Conservation (phyloP, 2,113 vertebrate species). For the Actinemys pallida region DNA sequence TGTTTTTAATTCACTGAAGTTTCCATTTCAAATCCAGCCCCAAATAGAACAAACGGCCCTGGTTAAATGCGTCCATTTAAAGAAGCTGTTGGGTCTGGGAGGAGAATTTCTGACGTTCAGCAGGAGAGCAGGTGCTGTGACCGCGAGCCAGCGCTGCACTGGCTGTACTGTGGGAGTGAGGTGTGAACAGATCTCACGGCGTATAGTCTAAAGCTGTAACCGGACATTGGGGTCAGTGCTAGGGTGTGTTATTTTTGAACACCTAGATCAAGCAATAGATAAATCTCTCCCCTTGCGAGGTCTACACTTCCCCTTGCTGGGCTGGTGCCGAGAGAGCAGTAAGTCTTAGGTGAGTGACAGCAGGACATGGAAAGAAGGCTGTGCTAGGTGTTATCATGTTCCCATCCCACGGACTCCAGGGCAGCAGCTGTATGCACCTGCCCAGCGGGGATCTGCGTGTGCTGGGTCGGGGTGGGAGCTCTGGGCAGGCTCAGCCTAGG, state of each 20-base stretch:
- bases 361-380: background rate
- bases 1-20: too few species aligned
- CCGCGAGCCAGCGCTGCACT: too few species aligned
- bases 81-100: too few species aligned
- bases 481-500: background rate
- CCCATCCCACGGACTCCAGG: background rate
- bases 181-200: too few species aligned
- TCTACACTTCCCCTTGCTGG: background rate
- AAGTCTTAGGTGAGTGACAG: background rate
- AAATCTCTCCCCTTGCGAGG: background rate
- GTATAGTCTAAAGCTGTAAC: too few species aligned
- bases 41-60: too few species aligned
- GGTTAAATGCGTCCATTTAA: too few species aligned
- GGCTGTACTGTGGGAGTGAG: too few species aligned
- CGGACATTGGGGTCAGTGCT: background rate
- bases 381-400: fast-evolving
- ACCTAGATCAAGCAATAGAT: background rate
- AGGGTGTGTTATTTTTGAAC: background rate
- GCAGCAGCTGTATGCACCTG: background rate
- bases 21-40: too few species aligned
- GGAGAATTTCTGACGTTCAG: too few species aligned
- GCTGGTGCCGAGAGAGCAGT: background rate
- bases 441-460: fast-evolving
- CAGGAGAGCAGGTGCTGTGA: too few species aligned
- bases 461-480: background rate